Conservation (phyloP, 2,113 vertebrate species). For the Rhombomys opimus region DNA sequence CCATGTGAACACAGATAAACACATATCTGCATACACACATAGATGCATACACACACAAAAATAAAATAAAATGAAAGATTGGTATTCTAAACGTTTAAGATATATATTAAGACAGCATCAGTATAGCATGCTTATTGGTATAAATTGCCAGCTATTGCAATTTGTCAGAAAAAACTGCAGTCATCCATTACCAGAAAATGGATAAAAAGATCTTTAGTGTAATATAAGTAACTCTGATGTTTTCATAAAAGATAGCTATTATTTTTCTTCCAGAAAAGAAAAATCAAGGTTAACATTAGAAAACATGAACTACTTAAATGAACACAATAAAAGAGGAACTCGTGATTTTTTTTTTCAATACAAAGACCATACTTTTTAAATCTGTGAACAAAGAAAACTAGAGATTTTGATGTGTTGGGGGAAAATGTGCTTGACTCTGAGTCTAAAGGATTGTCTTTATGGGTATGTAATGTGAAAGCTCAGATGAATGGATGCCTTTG, state of each 20-base stretch:
- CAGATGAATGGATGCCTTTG: conserved; percentile 1
- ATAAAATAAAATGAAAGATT: not conserved
- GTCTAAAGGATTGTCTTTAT: conserved; percentile 53
- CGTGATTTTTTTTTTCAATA: not conserved
- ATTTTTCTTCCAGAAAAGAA: conserved; percentile 66
- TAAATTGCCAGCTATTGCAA: conserved; percentile 36
- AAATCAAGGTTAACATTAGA: conserved; percentile 46
- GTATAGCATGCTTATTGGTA: not conserved
- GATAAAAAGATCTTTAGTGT: conserved; percentile 48
- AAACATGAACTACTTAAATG: conserved; percentile 51
- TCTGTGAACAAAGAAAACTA: conserved; percentile 63
- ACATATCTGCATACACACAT: not conserved
- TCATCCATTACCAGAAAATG: conserved; percentile 41
- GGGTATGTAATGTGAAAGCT: conserved; percentile 36
- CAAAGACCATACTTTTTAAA: conserved; percentile 51
- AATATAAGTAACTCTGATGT: conserved; percentile 57
- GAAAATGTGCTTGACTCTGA: conserved; percentile 41
- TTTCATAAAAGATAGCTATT: conserved; percentile 58
- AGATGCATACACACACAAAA: not conserved
- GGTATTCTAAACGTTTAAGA: conserved; percentile 45
- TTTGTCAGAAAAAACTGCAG: not conserved
- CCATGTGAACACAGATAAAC: not conserved
- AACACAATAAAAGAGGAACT: conserved; percentile 42
- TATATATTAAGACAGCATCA: not conserved
- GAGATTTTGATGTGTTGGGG: conserved; percentile 36